Conservation (phyloP, 2,113 vertebrate species). For the Otolemur garnettii region DNA sequence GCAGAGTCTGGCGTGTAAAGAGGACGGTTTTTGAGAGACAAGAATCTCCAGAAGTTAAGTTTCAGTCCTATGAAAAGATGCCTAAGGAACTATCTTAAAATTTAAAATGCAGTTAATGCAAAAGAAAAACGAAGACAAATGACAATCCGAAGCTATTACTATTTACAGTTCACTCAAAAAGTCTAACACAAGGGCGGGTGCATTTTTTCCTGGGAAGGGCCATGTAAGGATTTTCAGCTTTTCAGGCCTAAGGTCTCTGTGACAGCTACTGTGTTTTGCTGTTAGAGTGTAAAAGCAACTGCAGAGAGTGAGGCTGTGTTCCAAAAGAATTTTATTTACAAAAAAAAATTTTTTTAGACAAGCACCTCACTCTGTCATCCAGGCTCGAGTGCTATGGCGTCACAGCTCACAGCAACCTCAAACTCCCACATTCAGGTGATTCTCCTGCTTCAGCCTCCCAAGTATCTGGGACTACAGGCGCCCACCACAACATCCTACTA, state of each 20-base stretch:
- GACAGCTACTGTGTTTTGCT: neutral
- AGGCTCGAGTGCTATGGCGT: too few species aligned
- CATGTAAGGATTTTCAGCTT: neutral
- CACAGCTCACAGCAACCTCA: too few species aligned
- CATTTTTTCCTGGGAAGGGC: neutral
- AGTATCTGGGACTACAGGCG: too few species aligned
- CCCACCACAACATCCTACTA: too few species aligned
- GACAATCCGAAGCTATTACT: neutral
- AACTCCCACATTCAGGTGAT: too few species aligned
- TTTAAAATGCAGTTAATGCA: slow-evolving; percentile 13
- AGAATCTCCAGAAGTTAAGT: neutral
- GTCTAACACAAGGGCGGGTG: neutral
- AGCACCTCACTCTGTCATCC: too few species aligned
- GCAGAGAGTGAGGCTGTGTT: neutral
- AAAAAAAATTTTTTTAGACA: neutral
- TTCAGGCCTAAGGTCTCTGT: neutral
- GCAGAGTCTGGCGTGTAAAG: neutral
- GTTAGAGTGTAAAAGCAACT: neutral
- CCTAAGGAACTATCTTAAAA: neutral
- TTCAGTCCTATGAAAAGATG: neutral
- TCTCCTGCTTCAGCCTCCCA: too few species aligned
- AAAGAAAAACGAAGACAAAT: neutral
- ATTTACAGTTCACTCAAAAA: neutral
- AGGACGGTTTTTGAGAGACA: neutral
- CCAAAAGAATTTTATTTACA: neutral